These are phyloP conservation scores for Phoebastria nigripes DNA, from an alignment of 2,797 vertebrate genomes.

Conservation along the genomic window DNA sequence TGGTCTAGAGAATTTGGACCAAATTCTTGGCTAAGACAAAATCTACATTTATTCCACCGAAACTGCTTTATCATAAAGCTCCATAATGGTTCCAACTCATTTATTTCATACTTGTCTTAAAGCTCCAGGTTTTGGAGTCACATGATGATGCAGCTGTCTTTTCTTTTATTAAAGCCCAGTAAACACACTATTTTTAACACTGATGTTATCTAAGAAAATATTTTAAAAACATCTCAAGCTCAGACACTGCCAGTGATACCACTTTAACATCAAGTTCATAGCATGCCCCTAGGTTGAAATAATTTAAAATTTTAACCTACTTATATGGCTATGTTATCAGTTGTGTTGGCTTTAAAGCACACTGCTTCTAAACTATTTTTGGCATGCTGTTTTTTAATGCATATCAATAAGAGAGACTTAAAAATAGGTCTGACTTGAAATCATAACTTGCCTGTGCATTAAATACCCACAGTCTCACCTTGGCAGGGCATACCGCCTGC, in stretches of 20 bases:
- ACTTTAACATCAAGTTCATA: not conserved
- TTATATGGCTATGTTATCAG: not conserved
- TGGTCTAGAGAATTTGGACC: not conserved
- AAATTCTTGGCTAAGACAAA: not conserved
- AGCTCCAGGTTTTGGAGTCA: not conserved
- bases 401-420: not conserved
- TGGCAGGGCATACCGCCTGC: not conserved
- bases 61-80: not conserved
- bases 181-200: not conserved
- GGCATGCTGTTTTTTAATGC: not conserved
- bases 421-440: slow-evolving; percentile 27
- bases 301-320: not conserved
- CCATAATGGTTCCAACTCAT: not conserved
- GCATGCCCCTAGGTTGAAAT: not conserved
- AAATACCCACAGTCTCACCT: slow-evolving; percentile 8
- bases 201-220: not conserved
- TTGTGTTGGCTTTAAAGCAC: not conserved
- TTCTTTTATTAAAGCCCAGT: not conserved
- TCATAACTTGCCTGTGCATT: not conserved
- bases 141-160: not conserved
- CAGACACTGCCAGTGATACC: not conserved
- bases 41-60: not conserved
- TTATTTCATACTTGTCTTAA: not conserved
- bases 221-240: not conserved
- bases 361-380: not conserved